A percentile compares a stretch with the other conserved stretches of the same genome.
Conservation (phyloP, 2,113 vertebrate genomes). For the Syngnathus typhle region DNA sequence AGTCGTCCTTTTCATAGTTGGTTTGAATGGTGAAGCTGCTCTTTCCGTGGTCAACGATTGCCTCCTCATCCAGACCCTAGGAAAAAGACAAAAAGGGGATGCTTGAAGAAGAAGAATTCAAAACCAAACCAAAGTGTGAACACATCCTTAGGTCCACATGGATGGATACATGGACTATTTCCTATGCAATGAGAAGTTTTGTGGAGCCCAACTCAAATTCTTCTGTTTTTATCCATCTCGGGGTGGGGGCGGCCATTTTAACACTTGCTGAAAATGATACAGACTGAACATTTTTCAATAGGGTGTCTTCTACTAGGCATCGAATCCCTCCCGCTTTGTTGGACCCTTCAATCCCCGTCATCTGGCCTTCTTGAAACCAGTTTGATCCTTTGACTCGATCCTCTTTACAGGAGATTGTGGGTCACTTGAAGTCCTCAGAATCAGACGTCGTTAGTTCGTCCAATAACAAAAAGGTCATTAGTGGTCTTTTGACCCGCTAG, state of each 20-base stretch:
- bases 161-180: too few relatives aligned
- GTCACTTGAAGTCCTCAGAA: neutral
- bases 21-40: constrained; percentile 85
- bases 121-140: neutral
- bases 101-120: neutral
- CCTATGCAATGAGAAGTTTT: too few relatives aligned
- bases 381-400: neutral
- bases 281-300: neutral
- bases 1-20: constrained; percentile 87
- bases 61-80: constrained; percentile 92
- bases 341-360: neutral
- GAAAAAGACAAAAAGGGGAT: neutral
- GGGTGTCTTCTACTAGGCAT: neutral
- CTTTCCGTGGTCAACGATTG: constrained; percentile 90
- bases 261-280: too few relatives aligned
- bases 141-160: too few relatives aligned
- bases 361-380: neutral
- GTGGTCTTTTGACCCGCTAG: constrained; percentile 6
- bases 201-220: too few relatives aligned
- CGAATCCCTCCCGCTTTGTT: neutral
- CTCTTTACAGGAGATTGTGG: constrained; percentile 1
- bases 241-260: too few relatives aligned
- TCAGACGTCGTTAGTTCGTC: neutral
- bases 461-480: constrained; percentile 10
- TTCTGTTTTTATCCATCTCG: too few relatives aligned